These are phyloP conservation scores for Cromileptes altivelis DNA, from an alignment of 2,113 vertebrate species.

Conservation along the genomic window DNA sequence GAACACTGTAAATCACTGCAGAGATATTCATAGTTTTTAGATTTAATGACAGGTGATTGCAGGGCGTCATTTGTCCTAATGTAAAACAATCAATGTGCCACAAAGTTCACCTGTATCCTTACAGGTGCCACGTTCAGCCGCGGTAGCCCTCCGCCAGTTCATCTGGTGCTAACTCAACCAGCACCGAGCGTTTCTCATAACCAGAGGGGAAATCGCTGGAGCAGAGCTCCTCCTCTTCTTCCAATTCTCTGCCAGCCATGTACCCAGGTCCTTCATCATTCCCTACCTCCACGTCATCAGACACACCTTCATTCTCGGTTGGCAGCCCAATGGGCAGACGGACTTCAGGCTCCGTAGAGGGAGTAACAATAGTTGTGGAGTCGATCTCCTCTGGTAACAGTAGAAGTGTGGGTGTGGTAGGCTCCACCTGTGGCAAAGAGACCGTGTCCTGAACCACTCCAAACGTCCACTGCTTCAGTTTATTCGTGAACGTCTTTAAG, in stretches of 20 bases:
- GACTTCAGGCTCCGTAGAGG: accelerated
- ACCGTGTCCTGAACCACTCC: accelerated
- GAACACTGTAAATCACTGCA: not conserved
- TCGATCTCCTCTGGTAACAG: accelerated
- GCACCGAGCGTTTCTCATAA: conserved; percentile 22
- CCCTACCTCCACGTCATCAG: accelerated
- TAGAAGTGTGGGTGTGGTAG: not conserved
- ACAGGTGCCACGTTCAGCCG: not conserved
- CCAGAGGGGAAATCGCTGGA: accelerated
- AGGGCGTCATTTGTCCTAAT: not conserved
- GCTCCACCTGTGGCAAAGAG: accelerated
- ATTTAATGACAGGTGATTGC: not conserved
- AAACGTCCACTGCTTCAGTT: accelerated
- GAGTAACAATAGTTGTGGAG: accelerated
- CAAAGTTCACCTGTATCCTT: no score
- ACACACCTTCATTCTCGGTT: accelerated
- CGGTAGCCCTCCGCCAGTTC: conserved; percentile 42
- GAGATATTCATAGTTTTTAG: not conserved
- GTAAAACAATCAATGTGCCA: no score
- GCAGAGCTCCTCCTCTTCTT: accelerated
- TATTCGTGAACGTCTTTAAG: not conserved
- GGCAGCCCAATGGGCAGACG: accelerated
- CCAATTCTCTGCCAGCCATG: not conserved
- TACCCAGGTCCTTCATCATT: not conserved
- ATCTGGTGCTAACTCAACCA: not conserved